Percentiles rank a stretch among this genome's conserved stretches.
Conservation (phyloP, 2,113 vertebrate genomes). For the Gallinago jamesoni region DNA sequence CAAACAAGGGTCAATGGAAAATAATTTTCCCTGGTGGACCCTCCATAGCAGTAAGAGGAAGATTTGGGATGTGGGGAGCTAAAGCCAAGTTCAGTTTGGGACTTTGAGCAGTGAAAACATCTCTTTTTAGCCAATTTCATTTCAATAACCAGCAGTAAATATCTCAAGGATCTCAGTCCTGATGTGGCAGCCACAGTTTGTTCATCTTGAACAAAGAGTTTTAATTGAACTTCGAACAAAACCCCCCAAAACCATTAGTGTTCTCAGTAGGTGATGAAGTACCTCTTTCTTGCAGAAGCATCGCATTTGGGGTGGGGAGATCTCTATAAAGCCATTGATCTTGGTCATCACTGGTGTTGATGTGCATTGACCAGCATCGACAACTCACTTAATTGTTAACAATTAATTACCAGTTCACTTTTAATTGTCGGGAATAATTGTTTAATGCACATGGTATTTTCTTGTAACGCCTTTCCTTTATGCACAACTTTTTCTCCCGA, state of each 20-base stretch:
- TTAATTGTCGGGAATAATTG: background rate
- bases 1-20: background rate
- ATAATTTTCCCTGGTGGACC: background rate
- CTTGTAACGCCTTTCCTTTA: background rate
- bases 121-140: background rate
- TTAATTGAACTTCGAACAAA: background rate
- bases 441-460: background rate
- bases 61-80: background rate
- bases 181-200: background rate
- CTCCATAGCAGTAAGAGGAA: background rate
- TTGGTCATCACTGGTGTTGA: background rate
- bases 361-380: background rate
- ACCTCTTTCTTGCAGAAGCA: background rate
- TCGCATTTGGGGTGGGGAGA: background rate
- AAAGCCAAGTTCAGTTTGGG: background rate
- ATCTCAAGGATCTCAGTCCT: background rate
- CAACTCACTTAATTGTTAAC: background rate
- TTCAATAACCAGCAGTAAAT: background rate
- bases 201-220: background rate
- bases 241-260: constrained; percentile 8
- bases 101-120: background rate
- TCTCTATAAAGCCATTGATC: background rate
- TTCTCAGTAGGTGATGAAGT: background rate
- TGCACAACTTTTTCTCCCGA: background rate
- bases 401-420: background rate